A percentile compares a stretch with the other conserved stretches of the same genome.
Conservation (phyloP, 2,888 invertebrate species). For the Agriopis leucophaearia region DNA sequence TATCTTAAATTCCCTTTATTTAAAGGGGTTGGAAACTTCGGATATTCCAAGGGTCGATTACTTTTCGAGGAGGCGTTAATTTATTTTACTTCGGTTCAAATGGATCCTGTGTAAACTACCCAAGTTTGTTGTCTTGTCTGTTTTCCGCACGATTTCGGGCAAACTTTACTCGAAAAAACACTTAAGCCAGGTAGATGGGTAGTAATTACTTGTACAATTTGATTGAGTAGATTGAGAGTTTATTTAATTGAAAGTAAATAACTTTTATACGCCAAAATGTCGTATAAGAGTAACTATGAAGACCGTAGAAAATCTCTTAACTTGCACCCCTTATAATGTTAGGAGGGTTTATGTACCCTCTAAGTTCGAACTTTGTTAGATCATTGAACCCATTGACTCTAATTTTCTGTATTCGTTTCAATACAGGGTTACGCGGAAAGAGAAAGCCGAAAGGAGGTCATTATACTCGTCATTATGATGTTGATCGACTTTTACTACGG, state of each 20-base stretch:
- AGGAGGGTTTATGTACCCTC: no score
- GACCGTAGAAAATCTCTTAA: no score
- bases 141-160: slow-evolving; percentile 18
- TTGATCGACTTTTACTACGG: no score
- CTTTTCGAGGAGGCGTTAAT: slow-evolving; percentile 32
- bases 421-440: no score
- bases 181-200: slow-evolving; percentile 9
- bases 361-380: no score
- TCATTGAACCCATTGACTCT: no score
- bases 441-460: no score
- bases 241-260: not conserved
- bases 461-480: no score
- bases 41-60: slow-evolving; percentile 27
- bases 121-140: slow-evolving; percentile 28
- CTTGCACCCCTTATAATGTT: no score
- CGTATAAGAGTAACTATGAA: no score
- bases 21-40: slow-evolving; percentile 17
- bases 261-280: not conserved
- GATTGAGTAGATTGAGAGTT: not conserved
- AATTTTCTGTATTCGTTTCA: no score
- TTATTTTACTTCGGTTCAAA: slow-evolving; percentile 33
- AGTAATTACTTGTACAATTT: slow-evolving; percentile 10
- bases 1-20: slow-evolving; percentile 16
- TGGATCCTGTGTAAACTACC: slow-evolving; percentile 33
- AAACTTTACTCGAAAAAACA: no score